phyloP scores from a whole-genome alignment of 2,113 vertebrate species.

The Hypomesus transpacificus region DNA sequence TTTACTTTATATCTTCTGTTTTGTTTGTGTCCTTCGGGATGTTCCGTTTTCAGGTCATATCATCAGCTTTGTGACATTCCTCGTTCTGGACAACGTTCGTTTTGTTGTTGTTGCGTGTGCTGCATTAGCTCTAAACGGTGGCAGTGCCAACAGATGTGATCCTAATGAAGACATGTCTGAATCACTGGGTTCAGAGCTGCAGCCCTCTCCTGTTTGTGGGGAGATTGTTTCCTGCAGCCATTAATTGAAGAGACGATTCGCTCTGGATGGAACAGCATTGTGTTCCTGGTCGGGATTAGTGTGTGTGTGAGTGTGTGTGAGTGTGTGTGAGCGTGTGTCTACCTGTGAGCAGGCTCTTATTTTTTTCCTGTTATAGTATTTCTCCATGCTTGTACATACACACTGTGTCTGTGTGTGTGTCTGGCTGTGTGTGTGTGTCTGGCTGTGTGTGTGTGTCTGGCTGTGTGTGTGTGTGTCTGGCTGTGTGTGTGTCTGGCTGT shows the following conservation, averaged over 20 bases:
- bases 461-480: not conserved
- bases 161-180: constrained; percentile 30
- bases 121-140: not conserved
- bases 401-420: too few relatives aligned
- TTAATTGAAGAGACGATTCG: constrained; percentile 33
- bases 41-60: not conserved
- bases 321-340: constrained; percentile 4
- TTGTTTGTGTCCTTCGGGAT: not conserved
- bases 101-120: not conserved
- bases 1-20: constrained; percentile 35
- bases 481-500: not conserved
- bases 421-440: too few relatives aligned
- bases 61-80: too few relatives aligned
- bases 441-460: too few relatives aligned
- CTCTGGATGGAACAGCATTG: constrained; percentile 4
- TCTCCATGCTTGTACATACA: too few relatives aligned
- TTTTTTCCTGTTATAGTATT: too few relatives aligned
- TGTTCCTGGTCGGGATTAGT: not conserved
- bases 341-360: not conserved
- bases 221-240: constrained; percentile 13
- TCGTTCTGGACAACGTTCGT: too few relatives aligned
- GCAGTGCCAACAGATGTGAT: constrained; percentile 6
- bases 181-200: constrained; percentile 11
- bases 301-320: constrained; percentile 2
- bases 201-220: constrained; percentile 11